These are phyloP conservation scores for Dinothrombium tinctorium DNA, from an alignment of 1,140 invertebrate genomes.

Conservation along the genomic window DNA sequence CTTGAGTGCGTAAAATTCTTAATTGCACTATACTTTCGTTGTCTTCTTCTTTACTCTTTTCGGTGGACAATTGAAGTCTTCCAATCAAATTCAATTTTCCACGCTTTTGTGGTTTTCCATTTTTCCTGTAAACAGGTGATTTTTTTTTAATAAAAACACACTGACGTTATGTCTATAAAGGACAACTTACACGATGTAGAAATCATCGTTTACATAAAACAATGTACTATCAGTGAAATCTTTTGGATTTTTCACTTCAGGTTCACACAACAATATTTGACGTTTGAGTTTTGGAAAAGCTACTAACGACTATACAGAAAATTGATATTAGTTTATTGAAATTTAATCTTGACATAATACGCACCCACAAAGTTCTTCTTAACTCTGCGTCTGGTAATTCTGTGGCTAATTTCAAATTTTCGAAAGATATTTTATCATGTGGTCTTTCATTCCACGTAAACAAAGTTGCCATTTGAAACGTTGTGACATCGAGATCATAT, in stretches of 20 bases:
- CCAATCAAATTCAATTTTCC: conserved; percentile 90
- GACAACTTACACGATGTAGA: conserved; percentile 44
- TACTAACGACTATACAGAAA: conserved; percentile 43
- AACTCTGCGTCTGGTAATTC: conserved; percentile 89
- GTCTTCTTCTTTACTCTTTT: conserved; percentile 82
- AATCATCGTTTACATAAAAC: conserved; percentile 94
- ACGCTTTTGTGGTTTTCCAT: conserved; percentile 71
- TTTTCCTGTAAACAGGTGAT: conserved; percentile 38
- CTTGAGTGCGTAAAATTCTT: conserved; percentile 67
- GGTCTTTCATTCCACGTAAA: conserved; percentile 96
- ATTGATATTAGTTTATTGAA: conserved; percentile 3
- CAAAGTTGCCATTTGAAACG: conserved; percentile 98
- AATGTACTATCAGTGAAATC: conserved; percentile 76
- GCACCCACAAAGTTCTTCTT: conserved; percentile 72
- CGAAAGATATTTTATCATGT: conserved; percentile 70
- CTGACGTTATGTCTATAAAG: not conserved
- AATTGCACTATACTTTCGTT: conserved; percentile 92
- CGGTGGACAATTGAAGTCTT: conserved; percentile 72
- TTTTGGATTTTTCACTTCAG: conserved; percentile 55
- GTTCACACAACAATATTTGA: conserved; percentile 59
- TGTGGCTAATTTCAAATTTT: conserved; percentile 81
- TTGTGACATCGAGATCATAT: conserved; percentile 95
- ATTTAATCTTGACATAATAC: conserved; percentile 8
- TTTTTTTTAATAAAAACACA: conserved; percentile 7
- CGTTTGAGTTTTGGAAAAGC: conserved; percentile 90